Evolutionary conservation across 2,888 invertebrate species (phyloP), one percentile per base, ranked within the genome.

Genomic region (Sesia apiformis): DNA sequence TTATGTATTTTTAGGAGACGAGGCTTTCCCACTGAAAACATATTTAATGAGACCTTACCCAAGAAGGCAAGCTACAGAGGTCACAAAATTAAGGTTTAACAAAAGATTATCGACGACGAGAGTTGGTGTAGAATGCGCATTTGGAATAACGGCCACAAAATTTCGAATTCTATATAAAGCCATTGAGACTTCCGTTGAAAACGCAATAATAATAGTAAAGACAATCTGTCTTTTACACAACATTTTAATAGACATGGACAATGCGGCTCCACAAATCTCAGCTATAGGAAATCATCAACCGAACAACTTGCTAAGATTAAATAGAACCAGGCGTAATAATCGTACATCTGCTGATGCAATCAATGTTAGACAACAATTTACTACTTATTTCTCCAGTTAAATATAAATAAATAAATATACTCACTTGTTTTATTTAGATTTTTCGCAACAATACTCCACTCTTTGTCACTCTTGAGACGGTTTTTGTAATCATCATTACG

Each of bases 1-100:
- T 52, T 57, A 59, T 57, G 56, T 59, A 52, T 57, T 62, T 50
- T 52, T 60, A 5, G 62, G 54, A 4, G 58, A 60, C 56, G 62
- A 56, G 49, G 58, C 58, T 41, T 62, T 60, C 55, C 56, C 60
- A 7, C 54, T 57, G 41, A 53, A 53, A 53, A 54, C 53, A 8
- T 53, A 60, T 49, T 52, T 62, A 54, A 55, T 58, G 56, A 51
- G 53, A 52, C 55, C 60, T 5, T 42, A 4, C n/a, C 4, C 4
- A 42, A 42, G 42, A 42, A 42, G 42, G 42, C 42, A 42, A 42
- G 42, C 42, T 5, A 42, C 42, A 42, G 42, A 49, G 7, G 49
- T 49, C 49, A 8, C 49, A 38, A 49, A 49, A 49, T n/a, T 49
- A 49, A 49, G 49, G 8, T 49, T 49, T 8, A 49, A 49, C 23